Base-by-base conservation (phyloP, 2,797 vertebrate species). In the Tapirus indicus region DNA sequence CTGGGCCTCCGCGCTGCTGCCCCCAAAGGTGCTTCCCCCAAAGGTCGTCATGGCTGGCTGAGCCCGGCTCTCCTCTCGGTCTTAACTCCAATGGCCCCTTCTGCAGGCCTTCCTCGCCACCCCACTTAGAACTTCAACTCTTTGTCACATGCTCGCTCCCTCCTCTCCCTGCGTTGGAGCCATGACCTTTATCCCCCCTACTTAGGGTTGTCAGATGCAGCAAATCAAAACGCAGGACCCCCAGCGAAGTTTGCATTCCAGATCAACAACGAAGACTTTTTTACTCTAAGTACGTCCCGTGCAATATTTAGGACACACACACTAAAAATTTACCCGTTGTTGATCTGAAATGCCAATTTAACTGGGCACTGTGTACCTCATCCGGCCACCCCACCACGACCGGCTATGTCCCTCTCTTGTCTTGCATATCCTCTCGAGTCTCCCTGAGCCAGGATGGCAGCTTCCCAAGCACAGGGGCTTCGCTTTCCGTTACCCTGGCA, bases 401-500 rank as follows among this genome's bases (percentile, higher is more conserved):
- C 2, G 3, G 66, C 16, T 20, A 1, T 21, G 6, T 0, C 27
- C 49, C 71, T n/a, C 49, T 16, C 13, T 58, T 9, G 9, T 32
- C 62, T 21, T 23, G 25, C 23, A 6, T 1, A 5, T 12, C 0
- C 5, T 7, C 23, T 32, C 23, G 0, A 11, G 11, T 32, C 56
- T 6, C 20, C 75, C 13, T 0, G 0, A 4, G 7, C 78, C 0
- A 7, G 86, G 68, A 16, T 1, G 17, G 13, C 9, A 2, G 68
- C 58, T 13, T 16, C 1, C 29, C 4, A 6, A 0, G 58, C 23
- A 5, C 1, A 3, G 83, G 14, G 14, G 49, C 20, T 49, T 20
- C 5, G 44, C 66, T 54, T 27, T 54, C 6, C 7, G 72, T 87
- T 8, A 11, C 23, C 17, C 13, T 38, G 0, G 5, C 3, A 27